Conservation (phyloP, 2,797 vertebrate genomes). For the Pseudomugil tenellus region DNA sequence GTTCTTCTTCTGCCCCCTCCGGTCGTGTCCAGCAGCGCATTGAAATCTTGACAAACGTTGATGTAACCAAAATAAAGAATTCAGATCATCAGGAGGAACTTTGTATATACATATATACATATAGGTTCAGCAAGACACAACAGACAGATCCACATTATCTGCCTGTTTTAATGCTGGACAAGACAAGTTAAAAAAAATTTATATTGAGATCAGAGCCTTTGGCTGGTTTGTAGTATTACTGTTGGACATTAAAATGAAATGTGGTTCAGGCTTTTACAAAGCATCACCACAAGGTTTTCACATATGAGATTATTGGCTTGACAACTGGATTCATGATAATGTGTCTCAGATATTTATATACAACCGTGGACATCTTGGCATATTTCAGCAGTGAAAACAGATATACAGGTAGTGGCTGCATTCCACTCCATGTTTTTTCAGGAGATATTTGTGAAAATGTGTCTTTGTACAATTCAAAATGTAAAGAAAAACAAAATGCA, state of each 20-base stretch:
- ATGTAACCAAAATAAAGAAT: no score
- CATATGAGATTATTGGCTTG: neutral
- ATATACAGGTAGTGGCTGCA: neutral
- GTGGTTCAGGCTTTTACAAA: neutral
- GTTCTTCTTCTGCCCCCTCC: no score
- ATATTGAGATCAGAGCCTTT: neutral
- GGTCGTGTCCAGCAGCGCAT: no score
- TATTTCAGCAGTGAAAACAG: neutral
- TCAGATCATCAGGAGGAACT: no score
- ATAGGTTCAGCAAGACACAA: no score
- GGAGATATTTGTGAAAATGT: neutral
- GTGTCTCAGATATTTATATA: neutral
- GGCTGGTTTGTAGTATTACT: neutral
- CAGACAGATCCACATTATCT: no score
- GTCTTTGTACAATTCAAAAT: neutral
- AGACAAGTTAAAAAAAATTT: neutral
- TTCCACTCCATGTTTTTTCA: neutral
- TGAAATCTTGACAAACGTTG: no score
- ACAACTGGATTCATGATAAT: neutral
- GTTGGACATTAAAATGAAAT: neutral
- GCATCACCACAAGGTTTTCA: no score
- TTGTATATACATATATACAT: no score
- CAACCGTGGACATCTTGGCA: neutral
- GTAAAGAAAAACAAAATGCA: neutral
- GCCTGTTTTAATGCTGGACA: no score